These are phyloP conservation scores for Limnothrissa miodon DNA, from an alignment of 2,113 vertebrate species.

Conservation along the genomic window DNA sequence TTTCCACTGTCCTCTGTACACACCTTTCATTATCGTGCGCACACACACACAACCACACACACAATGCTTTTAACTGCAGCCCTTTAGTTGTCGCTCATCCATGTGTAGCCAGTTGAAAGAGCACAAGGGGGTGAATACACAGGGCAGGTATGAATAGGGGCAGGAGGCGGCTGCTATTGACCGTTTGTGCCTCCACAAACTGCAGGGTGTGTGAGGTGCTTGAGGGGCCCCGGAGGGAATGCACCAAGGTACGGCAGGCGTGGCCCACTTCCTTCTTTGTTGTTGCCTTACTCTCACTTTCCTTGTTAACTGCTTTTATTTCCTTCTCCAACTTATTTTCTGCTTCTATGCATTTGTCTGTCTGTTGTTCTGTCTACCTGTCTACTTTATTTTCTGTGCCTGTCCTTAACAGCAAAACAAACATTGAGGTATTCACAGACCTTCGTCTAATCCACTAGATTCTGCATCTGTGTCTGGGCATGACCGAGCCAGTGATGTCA, in stretches of 20 bases:
- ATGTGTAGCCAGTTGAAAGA: conserved; percentile 14
- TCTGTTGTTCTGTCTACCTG: not conserved
- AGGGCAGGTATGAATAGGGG: conserved; percentile 25
- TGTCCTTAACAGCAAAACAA: not conserved
- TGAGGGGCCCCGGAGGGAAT: conserved; percentile 27
- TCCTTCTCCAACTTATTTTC: not conserved
- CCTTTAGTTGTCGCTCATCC: conserved; percentile 20
- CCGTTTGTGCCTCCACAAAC: conserved; percentile 31
- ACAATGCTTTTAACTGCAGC: conserved; percentile 38
- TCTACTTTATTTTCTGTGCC: not conserved
- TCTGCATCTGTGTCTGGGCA: not conserved
- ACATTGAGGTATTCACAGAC: not conserved
- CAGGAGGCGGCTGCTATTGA: conserved; percentile 23
- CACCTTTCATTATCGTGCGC: not conserved
- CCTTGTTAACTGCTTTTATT: not conserved
- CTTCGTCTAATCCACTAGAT: not conserved
- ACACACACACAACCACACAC: conserved; percentile 11
- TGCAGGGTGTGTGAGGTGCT: conserved; percentile 24
- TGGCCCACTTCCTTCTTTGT: not conserved
- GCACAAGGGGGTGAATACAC: conserved; percentile 14
- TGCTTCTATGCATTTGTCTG: not conserved
- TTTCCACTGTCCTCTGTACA: not conserved
- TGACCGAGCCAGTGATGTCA: not conserved
- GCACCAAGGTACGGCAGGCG: conserved; percentile 28
- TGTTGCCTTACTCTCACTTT: not conserved